These are phyloP conservation scores for Leptopilina clavipes DNA, from an alignment of 1,140 invertebrate species.

Conservation along the genomic window DNA sequence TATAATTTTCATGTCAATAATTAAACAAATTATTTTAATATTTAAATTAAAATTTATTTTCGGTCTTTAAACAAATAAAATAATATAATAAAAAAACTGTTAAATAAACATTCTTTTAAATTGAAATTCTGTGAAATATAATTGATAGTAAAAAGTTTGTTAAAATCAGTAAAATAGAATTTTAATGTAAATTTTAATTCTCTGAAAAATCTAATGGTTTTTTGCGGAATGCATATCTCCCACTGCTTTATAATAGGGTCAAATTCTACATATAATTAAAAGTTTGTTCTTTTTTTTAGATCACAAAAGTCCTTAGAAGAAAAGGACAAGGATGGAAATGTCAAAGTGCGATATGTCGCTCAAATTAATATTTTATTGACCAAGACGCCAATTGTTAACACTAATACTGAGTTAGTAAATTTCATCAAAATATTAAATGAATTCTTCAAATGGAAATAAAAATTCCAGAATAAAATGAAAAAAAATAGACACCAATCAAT, in stretches of 20 bases:
- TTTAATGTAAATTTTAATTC: no score
- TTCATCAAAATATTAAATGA: background rate
- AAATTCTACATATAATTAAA: no score
- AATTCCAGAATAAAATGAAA: slow-evolving; percentile 36
- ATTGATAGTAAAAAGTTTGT: no score
- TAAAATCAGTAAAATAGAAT: no score
- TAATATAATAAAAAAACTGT: no score
- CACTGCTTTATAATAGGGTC: no score
- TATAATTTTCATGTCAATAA: no score
- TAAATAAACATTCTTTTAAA: slow-evolving; percentile 35
- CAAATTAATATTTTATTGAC: slow-evolving; percentile 85
- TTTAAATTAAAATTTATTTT: no score
- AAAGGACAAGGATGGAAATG: slow-evolving; percentile 36
- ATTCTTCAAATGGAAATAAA: slow-evolving; percentile 35
- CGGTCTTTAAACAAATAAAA: no score
- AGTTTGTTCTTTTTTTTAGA: slow-evolving; percentile 37
- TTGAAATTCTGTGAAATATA: background rate
- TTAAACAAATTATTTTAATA: no score
- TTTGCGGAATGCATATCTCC: no score
- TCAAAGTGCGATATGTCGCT: slow-evolving; percentile 62
- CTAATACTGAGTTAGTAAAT: slow-evolving; percentile 72
- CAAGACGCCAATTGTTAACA: slow-evolving; percentile 73
- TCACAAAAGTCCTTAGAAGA: slow-evolving; percentile 42
- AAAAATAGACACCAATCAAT: background rate
- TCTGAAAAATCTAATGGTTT: no score